Evolutionary conservation across 2,888 invertebrate genomes (phyloP).

Genomic region (Phaedon cochleariae): DNA sequence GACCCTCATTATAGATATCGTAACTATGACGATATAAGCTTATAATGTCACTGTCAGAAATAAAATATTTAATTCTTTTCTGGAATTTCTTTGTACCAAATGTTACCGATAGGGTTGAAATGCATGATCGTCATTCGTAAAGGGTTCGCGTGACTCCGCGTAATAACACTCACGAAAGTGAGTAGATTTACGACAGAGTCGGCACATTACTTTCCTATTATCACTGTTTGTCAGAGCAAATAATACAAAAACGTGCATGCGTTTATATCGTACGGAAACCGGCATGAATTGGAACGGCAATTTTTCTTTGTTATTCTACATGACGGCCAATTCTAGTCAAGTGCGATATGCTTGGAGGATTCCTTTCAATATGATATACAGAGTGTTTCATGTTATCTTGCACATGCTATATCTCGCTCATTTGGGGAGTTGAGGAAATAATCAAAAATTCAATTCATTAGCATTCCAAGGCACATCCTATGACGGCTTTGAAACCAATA

Average conservation of each 20-base stretch:
- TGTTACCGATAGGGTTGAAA: conserved; percentile 20
- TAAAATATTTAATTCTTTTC: background rate
- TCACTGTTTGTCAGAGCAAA: conserved; percentile 59
- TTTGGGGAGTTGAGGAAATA: no score
- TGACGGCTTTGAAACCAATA: no score
- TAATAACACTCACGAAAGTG: conserved; percentile 58
- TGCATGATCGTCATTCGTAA: conserved; percentile 20
- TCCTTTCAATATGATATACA: no score
- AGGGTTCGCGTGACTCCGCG: conserved; percentile 53
- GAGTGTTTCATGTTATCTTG: no score
- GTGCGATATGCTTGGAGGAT: background rate
- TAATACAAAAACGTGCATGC: conserved; percentile 54
- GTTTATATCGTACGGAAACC: conserved; percentile 39
- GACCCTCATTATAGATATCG: no score
- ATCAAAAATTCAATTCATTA: no score
- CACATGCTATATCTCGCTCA: no score
- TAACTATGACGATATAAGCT: no score
- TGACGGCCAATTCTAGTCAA: background rate
- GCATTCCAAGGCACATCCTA: no score
- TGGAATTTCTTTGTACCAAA: background rate
- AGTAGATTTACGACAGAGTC: conserved; percentile 57
- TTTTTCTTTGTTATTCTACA: background rate
- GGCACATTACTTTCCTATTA: conserved; percentile 60
- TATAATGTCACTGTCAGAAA: no score
- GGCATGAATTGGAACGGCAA: background rate